phyloP scores from a whole-genome alignment of 2,888 invertebrate genomes.

The Coenonympha arcania region DNA sequence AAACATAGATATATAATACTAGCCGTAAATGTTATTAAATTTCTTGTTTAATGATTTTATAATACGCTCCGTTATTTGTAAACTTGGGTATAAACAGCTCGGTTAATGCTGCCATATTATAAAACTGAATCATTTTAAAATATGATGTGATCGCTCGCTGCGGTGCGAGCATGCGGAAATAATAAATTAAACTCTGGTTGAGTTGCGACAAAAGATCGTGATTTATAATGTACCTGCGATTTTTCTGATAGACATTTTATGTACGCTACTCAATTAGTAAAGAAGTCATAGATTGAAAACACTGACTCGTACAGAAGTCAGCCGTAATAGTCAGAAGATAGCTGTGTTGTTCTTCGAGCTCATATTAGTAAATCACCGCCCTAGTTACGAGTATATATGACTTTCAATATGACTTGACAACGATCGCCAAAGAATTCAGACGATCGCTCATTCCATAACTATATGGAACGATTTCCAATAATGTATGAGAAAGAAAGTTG shows the following conservation, averaged over 20 bases:
- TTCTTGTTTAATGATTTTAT: background rate
- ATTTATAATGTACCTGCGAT: constrained; percentile 4
- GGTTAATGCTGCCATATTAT: constrained; percentile 33
- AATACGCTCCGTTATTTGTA: constrained; percentile 9
- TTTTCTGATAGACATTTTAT: background rate
- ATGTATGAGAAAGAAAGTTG: no score
- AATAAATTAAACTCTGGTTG: constrained; percentile 20
- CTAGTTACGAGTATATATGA: no score
- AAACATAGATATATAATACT: no score
- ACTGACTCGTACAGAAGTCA: no score
- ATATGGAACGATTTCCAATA: no score
- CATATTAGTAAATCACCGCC: no score
- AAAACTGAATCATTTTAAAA: constrained; percentile 28
- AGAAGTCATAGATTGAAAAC: no score
- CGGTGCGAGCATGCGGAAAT: constrained; percentile 15
- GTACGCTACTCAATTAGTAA: background rate
- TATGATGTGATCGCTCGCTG: constrained; percentile 17
- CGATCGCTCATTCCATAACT: no score
- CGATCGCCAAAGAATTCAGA: no score
- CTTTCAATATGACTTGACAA: no score
- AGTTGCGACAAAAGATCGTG: constrained; percentile 11
- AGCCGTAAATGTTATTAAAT: background rate
- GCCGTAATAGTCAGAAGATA: no score
- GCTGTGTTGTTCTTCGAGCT: no score
- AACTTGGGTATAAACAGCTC: constrained; percentile 14